phyloP scores from a whole-genome alignment of 2,113 vertebrate genomes.

The Hypocryptadius cinnamomeus region DNA sequence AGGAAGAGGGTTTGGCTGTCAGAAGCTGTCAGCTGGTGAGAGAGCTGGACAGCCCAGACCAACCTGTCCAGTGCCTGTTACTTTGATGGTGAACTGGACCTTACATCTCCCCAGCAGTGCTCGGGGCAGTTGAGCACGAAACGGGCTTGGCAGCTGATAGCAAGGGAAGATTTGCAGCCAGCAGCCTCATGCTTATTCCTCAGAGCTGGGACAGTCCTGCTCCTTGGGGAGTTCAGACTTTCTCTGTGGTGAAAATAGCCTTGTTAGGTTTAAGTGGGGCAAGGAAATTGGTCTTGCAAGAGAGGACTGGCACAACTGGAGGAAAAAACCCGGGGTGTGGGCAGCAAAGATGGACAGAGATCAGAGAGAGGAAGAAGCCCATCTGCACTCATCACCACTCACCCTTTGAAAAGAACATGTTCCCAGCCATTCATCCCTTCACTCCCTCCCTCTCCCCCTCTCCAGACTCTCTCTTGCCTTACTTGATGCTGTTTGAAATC shows the following conservation, averaged over 20 bases:
- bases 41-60: neutral
- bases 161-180: neutral
- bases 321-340: rapidly evolving
- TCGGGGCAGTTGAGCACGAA: neutral
- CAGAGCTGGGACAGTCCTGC: neutral
- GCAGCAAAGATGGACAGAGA: neutral
- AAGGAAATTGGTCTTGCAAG: neutral
- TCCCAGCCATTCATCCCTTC: neutral
- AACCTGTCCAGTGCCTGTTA: neutral
- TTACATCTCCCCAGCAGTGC: neutral
- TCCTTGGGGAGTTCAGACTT: neutral
- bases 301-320: neutral
- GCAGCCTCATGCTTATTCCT: neutral
- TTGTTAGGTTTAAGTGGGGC: neutral
- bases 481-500: slow-evolving; percentile 46
- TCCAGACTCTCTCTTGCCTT: neutral
- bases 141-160: neutral
- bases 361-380: neutral
- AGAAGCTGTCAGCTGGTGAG: neutral
- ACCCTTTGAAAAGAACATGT: neutral
- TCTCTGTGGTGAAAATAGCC: neutral
- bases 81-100: neutral
- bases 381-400: neutral
- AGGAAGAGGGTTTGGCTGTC: neutral
- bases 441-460: neutral